phyloP scores from a whole-genome alignment of 2,888 invertebrate genomes.

The Campoplex nolae region DNA sequence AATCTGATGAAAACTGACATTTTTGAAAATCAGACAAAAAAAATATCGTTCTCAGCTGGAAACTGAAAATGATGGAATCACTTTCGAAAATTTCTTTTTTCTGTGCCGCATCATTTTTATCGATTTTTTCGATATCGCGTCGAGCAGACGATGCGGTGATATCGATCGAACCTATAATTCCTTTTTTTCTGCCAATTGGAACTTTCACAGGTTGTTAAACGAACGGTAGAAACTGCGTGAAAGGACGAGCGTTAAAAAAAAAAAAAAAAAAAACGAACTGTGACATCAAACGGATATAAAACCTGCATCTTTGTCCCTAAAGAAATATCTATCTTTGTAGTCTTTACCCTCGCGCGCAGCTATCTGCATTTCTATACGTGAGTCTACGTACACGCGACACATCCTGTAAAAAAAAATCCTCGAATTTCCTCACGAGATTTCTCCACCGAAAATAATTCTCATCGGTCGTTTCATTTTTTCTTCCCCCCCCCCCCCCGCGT shows the following conservation, averaged over 20 bases:
- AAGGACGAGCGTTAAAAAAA: not conserved
- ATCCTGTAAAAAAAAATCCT: conserved; percentile 36
- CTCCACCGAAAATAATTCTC: conserved; percentile 61
- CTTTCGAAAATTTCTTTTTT: no score
- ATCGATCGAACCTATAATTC: no score
- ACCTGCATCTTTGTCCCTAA: not conserved
- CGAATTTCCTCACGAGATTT: conserved; percentile 43
- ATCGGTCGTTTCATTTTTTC: conserved; percentile 66
- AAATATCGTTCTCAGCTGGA: no score
- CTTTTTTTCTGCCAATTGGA: no score
- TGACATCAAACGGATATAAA: not conserved
- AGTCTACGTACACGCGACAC: not conserved
- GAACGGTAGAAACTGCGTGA: not conserved
- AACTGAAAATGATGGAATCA: no score
- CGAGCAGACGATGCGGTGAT: no score
- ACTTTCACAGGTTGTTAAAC: no score
- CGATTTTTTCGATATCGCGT: no score
- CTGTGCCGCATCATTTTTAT: no score
- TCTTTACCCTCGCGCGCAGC: not conserved
- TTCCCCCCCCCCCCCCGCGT: conserved; percentile 21
- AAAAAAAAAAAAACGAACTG: not conserved
- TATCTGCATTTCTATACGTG: not conserved
- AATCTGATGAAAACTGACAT: no score
- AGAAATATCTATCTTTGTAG: conserved; percentile 4
- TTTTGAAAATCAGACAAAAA: no score